Base-by-base conservation (phyloP, 2,888 invertebrate species). In the Noctua janthe region DNA sequence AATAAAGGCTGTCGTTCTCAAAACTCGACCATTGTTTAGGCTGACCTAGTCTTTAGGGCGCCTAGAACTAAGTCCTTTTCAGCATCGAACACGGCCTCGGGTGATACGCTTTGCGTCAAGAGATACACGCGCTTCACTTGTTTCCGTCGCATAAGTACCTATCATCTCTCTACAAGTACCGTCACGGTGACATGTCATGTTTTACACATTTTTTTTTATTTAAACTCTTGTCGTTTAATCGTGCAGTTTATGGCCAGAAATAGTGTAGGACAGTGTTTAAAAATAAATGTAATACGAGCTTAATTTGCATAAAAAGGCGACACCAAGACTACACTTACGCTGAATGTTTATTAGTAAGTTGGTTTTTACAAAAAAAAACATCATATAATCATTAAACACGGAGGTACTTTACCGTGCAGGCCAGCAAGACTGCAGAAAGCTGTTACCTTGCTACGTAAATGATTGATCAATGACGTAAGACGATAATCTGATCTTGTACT, bases 1-100 rank as follows among this genome's bases (percentile, higher is more conserved):
- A 72, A 7, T 62, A 67, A 71, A 15, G 76, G 73, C 78, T 74
- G 69, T 64, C 67, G 70, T 81, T 74, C 76, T 78, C 29, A 71
- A 80, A 78, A 74, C 56, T 43, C 13, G 54, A 59, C 49, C 35
- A 71, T 76, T 79, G 70, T 62, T 71, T 54, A 49, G 43, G 23
- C 29, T 62, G 49, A 15, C 29, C 5, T 39, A 54, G 49, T 59
- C 39, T 11, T 74, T 54, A 56, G 7, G 78, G 17, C 35, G 13
- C 17, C 49, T 56, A 78, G 0, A 62, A 29, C 20, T 59, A 20
- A 20, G 23, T 35, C 35, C 47, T n/a, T 59, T 73, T 56, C 43
- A 8, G 76, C 66, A 56, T 43, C 35, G 13, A 17, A 8, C 17
- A 17, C 29, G 2, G 29, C 15, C 7, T 29, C 13, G n/a, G 13